Evolutionary conservation across 2,797 vertebrate species (phyloP).

Genomic region (Staurois parvus): DNA sequence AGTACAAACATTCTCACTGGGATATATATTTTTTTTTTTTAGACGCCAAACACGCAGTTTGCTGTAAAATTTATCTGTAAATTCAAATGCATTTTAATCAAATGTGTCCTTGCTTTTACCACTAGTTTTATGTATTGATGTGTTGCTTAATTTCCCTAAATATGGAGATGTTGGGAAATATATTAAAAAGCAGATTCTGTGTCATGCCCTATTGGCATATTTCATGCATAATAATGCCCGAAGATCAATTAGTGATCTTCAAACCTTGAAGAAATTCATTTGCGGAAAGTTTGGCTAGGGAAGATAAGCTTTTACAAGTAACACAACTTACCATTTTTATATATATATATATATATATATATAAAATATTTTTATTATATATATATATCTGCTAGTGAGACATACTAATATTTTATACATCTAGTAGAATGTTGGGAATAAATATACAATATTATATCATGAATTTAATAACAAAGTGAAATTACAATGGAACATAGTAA

Average conservation of each 20-base stretch:
- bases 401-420: background rate
- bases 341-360: background rate
- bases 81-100: constrained; percentile 30
- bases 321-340: background rate
- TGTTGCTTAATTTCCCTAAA: constrained; percentile 57
- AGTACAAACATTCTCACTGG: background rate
- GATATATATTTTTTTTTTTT: background rate
- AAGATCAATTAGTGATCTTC: constrained; percentile 66
- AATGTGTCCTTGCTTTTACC: constrained; percentile 21
- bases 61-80: background rate
- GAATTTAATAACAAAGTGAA: no score
- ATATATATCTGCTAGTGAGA: background rate
- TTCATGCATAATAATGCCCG: constrained; percentile 68
- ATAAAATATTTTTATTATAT: no score
- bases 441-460: no score
- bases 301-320: constrained; percentile 66
- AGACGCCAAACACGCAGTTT: background rate
- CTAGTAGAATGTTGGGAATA: no score
- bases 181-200: constrained; percentile 64
- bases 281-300: constrained; percentile 67
- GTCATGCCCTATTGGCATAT: constrained; percentile 65
- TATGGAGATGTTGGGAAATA: constrained; percentile 64
- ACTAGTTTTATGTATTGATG: constrained; percentile 31
- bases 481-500: no score
- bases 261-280: constrained; percentile 73